phyloP scores from a whole-genome alignment of 2,888 invertebrate genomes.

The Monochamus alternatus region DNA sequence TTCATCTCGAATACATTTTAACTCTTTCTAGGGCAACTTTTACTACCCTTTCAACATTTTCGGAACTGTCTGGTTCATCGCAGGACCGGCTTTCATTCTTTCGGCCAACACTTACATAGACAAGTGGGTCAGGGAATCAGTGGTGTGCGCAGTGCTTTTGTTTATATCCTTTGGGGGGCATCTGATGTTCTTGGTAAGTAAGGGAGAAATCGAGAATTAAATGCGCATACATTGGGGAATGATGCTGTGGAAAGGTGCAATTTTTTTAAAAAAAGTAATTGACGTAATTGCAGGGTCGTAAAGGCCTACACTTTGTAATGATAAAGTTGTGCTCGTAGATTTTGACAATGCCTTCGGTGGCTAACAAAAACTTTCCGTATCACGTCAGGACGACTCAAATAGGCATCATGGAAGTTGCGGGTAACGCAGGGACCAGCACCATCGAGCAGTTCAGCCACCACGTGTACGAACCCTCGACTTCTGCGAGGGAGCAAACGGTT shows the following conservation, averaged over 20 bases:
- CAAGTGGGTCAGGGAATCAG: slow-evolving; percentile 85
- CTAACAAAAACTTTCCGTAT: slow-evolving; percentile 92
- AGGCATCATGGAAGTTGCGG: slow-evolving; percentile 77
- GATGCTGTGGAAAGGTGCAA: too few species aligned
- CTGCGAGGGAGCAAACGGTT: slow-evolving; percentile 73
- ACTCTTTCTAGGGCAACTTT: slow-evolving; percentile 76
- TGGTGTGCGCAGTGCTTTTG: slow-evolving; percentile 79
- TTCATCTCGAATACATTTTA: not conserved
- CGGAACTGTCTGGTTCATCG: slow-evolving; percentile 90
- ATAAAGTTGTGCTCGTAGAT: slow-evolving; percentile 76
- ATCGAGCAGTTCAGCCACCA: slow-evolving; percentile 78
- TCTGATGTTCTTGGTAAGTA: slow-evolving; percentile 77
- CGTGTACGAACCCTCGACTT: slow-evolving; percentile 75
- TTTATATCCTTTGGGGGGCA: slow-evolving; percentile 78
- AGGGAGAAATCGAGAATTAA: too few species aligned
- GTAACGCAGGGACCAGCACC: slow-evolving; percentile 71
- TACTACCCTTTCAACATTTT: slow-evolving; percentile 88
- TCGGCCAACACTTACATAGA: slow-evolving; percentile 86
- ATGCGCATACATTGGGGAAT: too few species aligned
- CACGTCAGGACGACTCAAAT: slow-evolving; percentile 91
- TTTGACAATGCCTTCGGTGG: slow-evolving; percentile 87
- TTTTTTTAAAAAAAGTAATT: too few species aligned
- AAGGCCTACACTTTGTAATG: too few species aligned
- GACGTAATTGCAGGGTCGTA: too few species aligned
- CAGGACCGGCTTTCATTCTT: slow-evolving; percentile 85